Evolutionary conservation across 2,888 invertebrate genomes (phyloP).

Genomic region (Sarcophaga variegata): DNA sequence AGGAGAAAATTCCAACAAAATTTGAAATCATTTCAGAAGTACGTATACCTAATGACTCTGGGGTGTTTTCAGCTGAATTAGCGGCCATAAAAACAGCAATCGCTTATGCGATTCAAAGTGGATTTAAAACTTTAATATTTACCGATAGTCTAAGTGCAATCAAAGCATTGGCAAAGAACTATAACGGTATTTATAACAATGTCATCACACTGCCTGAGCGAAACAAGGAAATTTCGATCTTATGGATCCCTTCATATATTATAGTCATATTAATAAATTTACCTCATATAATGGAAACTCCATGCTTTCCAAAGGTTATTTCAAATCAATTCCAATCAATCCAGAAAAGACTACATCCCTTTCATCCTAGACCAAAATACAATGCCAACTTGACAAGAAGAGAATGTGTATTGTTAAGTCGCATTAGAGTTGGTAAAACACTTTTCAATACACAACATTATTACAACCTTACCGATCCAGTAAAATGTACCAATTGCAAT

Average conservation of each 20-base stretch:
- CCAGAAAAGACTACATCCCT: not conserved
- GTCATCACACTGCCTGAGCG: too few relatives aligned
- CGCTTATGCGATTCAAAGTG: not conserved
- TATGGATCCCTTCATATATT: slow-evolving; percentile 16
- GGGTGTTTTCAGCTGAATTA: slow-evolving; percentile 24
- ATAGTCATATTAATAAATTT: not conserved
- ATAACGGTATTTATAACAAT: not conserved
- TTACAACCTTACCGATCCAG: too few relatives aligned
- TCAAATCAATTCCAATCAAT: not conserved
- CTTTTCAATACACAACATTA: too few relatives aligned
- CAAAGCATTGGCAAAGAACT: not conserved
- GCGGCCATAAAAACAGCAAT: slow-evolving; percentile 16
- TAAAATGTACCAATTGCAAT: not conserved
- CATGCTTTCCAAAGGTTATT: too few relatives aligned
- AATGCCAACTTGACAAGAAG: not conserved
- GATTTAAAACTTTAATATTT: too few relatives aligned
- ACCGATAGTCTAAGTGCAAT: too few relatives aligned
- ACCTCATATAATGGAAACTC: too few relatives aligned
- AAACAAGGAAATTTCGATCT: not conserved
- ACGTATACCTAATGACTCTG: slow-evolving; percentile 4
- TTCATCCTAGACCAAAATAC: not conserved
- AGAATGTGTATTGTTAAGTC: too few relatives aligned
- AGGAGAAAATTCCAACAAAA: not conserved
- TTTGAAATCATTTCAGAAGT: not conserved
- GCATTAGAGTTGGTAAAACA: too few relatives aligned